Percentiles rank a stretch among this genome's conserved stretches.
These are phyloP conservation scores for Agapostemon virescens DNA, from an alignment of 2,888 invertebrate genomes.

Conservation along the genomic window DNA sequence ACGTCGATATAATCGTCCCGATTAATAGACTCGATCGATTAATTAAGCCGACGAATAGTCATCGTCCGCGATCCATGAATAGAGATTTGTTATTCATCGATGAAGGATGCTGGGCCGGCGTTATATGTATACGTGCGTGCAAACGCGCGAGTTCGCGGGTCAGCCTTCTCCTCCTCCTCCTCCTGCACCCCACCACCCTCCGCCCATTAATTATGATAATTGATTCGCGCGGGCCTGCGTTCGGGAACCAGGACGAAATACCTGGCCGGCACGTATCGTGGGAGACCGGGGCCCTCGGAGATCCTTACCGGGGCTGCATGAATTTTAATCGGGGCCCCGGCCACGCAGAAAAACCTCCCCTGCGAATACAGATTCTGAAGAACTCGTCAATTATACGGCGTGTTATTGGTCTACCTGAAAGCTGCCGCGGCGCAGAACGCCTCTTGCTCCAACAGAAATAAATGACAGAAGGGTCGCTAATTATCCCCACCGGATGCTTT, in stretches of 20 bases:
- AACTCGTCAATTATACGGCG: not conserved
- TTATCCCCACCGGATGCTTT: not conserved
- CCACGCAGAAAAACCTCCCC: slow-evolving; percentile 1
- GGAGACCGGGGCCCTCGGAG: slow-evolving; percentile 10
- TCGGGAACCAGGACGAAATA: slow-evolving; percentile 46
- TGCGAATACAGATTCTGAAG: not conserved
- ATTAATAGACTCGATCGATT: slow-evolving; percentile 72
- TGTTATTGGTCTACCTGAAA: not conserved
- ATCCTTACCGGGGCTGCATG: slow-evolving; percentile 8
- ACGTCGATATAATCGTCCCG: slow-evolving; percentile 64
- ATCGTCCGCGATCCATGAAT: slow-evolving; percentile 53
- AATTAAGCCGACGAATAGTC: slow-evolving; percentile 68
- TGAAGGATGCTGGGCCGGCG: slow-evolving; percentile 37
- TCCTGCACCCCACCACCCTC: not conserved
- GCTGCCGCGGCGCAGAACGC: not conserved
- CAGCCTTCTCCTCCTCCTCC: slow-evolving; percentile 19
- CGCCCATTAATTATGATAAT: slow-evolving; percentile 73
- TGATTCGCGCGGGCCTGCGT: slow-evolving; percentile 65
- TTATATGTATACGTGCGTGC: slow-evolving; percentile 52
- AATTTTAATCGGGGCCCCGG: slow-evolving; percentile 33
- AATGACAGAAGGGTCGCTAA: not conserved
- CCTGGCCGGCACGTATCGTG: slow-evolving; percentile 17
- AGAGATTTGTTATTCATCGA: slow-evolving; percentile 58
- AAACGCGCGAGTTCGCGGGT: slow-evolving; percentile 64
- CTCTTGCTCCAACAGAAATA: not conserved